These are phyloP conservation scores for Denticeps clupeoides DNA, from an alignment of 2,797 vertebrate species.

Conservation along the genomic window DNA sequence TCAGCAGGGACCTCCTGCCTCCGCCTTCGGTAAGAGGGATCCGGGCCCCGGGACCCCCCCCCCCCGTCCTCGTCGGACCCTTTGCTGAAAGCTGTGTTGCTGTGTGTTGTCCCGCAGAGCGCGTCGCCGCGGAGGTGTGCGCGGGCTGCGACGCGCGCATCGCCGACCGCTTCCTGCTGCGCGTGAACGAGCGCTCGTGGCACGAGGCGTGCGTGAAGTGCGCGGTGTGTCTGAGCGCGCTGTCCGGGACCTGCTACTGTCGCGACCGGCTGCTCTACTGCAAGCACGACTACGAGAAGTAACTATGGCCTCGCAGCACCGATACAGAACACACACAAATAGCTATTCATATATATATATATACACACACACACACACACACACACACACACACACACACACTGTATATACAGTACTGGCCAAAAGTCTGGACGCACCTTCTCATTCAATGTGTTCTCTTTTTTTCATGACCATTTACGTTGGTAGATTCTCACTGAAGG, in stretches of 20 bases:
- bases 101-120: slow-evolving; percentile 44
- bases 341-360: no score
- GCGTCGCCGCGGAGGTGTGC: slow-evolving; percentile 66
- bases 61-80: no score
- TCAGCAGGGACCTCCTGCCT: slow-evolving; percentile 64
- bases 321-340: not conserved
- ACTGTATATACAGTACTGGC: no score
- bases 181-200: slow-evolving; percentile 80
- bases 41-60: no score
- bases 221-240: slow-evolving; percentile 66
- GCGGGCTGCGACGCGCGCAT: slow-evolving; percentile 77
- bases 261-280: slow-evolving; percentile 79
- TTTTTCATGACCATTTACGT: no score
- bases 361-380: no score
- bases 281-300: slow-evolving; percentile 88
- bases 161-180: slow-evolving; percentile 77
- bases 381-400: no score
- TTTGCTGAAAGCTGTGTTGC: no score
- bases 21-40: slow-evolving; percentile 60
- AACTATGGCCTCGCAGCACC: slow-evolving; percentile 43
- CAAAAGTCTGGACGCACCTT: no score
- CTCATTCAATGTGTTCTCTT: no score
- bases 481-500: no score
- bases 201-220: slow-evolving; percentile 84
- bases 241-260: slow-evolving; percentile 77